A percentile compares a stretch with the other conserved stretches of the same genome.
These are phyloP conservation scores for Dallia pectoralis DNA, from an alignment of 2,797 vertebrate species.

Conservation along the genomic window DNA sequence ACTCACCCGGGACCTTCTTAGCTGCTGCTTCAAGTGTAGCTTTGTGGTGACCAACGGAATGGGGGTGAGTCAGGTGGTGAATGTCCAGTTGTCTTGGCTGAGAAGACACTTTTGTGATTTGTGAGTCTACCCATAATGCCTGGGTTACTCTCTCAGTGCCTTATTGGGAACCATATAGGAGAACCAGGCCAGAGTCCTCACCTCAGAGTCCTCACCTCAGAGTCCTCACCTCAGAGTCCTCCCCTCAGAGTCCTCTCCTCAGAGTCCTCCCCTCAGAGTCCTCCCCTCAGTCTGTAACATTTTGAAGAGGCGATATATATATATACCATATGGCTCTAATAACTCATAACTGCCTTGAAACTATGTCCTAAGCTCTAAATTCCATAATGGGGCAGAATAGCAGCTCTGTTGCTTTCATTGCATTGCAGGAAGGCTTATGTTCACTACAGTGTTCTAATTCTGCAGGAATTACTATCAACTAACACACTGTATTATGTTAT, in stretches of 20 bases:
- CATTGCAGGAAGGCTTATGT: too few species aligned
- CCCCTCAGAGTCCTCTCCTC: too few species aligned
- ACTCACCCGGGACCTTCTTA: constrained; percentile 94
- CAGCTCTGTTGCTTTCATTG: too few species aligned
- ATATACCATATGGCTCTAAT: neutral
- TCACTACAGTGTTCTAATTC: too few species aligned
- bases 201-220: too few species aligned
- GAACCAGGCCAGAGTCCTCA: neutral
- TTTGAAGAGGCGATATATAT: neutral
- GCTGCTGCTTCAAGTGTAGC: constrained; percentile 98
- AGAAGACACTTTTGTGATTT: neutral
- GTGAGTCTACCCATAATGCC: neutral
- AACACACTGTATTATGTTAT: neutral
- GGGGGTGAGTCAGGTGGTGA: constrained; percentile 81
- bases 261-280: too few species aligned
- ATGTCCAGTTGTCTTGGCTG: neutral
- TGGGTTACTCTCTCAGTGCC: neutral
- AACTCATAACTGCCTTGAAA: too few species aligned
- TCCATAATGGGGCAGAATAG: too few species aligned
- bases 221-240: too few species aligned
- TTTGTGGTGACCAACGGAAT: constrained; percentile 97
- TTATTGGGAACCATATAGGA: neutral
- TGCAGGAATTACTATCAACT: too few species aligned
- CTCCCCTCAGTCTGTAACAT: neutral
- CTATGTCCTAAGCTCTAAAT: too few species aligned